Percentiles rank a stretch among this genome's conserved stretches.
Conservation (phyloP, 2,888 invertebrate genomes). For the Heliconius cydno region DNA sequence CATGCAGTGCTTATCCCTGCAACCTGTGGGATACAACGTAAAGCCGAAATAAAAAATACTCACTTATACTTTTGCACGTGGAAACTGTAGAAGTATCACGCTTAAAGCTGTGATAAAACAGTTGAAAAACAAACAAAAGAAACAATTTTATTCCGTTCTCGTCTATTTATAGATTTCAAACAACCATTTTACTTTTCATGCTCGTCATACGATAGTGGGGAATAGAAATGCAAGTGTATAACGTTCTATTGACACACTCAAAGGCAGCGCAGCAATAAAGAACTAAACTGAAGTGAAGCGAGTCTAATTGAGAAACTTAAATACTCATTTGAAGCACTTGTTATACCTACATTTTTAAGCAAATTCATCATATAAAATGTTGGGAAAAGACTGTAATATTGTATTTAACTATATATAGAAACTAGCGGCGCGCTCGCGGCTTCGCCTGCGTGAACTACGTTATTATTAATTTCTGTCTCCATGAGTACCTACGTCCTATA, state of each 20-base stretch:
- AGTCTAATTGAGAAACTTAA: not conserved
- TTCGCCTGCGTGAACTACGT: too few relatives aligned
- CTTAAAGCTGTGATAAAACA: not conserved
- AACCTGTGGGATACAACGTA: too few relatives aligned
- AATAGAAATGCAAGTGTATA: conserved; percentile 1
- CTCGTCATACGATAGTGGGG: not conserved
- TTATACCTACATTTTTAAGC: not conserved
- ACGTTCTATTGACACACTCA: conserved; percentile 6
- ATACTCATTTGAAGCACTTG: not conserved
- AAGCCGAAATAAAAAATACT: too few relatives aligned
- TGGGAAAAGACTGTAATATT: too few relatives aligned
- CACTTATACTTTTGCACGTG: not conserved
- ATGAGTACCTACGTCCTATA: too few relatives aligned
- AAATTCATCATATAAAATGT: too few relatives aligned
- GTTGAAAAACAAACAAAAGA: not conserved
- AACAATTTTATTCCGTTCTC: not conserved
- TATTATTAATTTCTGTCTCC: too few relatives aligned
- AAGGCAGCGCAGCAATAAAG: not conserved
- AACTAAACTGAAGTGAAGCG: not conserved
- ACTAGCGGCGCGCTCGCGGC: too few relatives aligned
- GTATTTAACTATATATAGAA: too few relatives aligned
- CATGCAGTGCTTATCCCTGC: too few relatives aligned
- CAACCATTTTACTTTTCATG: not conserved
- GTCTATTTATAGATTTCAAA: not conserved
- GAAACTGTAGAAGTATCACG: not conserved